Conservation (phyloP, 2,797 vertebrate genomes). For the Ctenopoma multispine region DNA sequence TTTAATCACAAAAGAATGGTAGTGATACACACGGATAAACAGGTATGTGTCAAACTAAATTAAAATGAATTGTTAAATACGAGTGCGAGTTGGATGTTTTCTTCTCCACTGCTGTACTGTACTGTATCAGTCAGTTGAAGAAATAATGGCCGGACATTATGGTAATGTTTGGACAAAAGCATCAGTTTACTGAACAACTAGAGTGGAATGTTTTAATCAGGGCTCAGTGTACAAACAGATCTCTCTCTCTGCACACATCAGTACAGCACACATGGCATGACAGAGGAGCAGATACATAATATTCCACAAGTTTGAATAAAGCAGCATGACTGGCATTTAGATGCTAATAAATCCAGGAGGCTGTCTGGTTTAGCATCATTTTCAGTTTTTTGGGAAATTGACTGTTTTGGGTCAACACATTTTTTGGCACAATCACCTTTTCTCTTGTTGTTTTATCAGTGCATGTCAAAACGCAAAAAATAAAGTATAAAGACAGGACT, state of each 20-base stretch:
- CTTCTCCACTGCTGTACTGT: too few relatives aligned
- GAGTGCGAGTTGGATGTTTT: neutral
- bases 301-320: slow-evolving; percentile 21
- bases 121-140: neutral
- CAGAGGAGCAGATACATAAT: neutral
- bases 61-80: neutral
- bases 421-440: neutral
- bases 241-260: slow-evolving; percentile 1
- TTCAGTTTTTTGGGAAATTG: slow-evolving; percentile 4
- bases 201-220: slow-evolving; percentile 20
- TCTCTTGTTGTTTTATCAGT: neutral
- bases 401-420: neutral
- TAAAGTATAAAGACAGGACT: too few relatives aligned
- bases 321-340: slow-evolving; percentile 18
- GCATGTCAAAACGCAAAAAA: too few relatives aligned
- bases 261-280: slow-evolving; percentile 6
- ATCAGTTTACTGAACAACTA: slow-evolving; percentile 33
- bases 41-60: neutral
- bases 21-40: neutral
- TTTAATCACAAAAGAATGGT: neutral
- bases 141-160: slow-evolving; percentile 1
- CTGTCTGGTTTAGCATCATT: neutral
- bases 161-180: slow-evolving; percentile 3
- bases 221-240: neutral
- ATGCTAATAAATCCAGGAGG: neutral